Base-by-base conservation (phyloP, 2,113 vertebrate species). In the Forbesichthys agassizii region DNA sequence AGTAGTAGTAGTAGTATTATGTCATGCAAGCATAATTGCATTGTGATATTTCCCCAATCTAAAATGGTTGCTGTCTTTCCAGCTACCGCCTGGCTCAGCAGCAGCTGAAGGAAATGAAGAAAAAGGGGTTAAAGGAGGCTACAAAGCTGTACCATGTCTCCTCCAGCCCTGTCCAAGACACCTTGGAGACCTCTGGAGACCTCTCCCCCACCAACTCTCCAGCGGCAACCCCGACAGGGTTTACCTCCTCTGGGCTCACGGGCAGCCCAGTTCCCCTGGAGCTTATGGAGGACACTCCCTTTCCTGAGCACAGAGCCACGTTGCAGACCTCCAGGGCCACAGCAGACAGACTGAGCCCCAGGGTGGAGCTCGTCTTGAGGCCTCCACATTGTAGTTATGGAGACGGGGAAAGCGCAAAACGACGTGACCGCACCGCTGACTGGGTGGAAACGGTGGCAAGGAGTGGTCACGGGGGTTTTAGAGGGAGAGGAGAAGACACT, bases 101-200 rank as follows among this genome's bases (percentile, higher is more conserved):
- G 81, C 98, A 99, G 88, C 69, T 98, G 75, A 99, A 98, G 63
- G 97, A 98, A 81, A 99, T 99, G 98, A 98, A 98, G 85, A 98
- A 94, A 87, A 95, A 94, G 53, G 98, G 97, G 0, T 86, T 98
- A 69, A 98, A 92, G 0, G 96, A 99, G 73, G 94, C 95, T 64
- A 99, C 96, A 12, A 95, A 95, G 61, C 84, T 98, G 64, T 99
- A 99, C 82, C 97, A 97, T 0, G 96, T 99, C 16, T 98, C 97
- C 52, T 96, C 95, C 81, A 97, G 94, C 61, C 96, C 96, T 5
- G 92, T 96, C 74, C 94, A 94, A 0, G 96, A 99, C 85, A 97
- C 93, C 0, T 80, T 94, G 71, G 36, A 6, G 36, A 42, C 36
- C 36, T 42, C 16, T 95, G 3, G 95, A 93, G 33, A 91, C 92